These are phyloP conservation scores for Tenthredo livida DNA, from an alignment of 2,888 invertebrate species.

Conservation along the genomic window DNA sequence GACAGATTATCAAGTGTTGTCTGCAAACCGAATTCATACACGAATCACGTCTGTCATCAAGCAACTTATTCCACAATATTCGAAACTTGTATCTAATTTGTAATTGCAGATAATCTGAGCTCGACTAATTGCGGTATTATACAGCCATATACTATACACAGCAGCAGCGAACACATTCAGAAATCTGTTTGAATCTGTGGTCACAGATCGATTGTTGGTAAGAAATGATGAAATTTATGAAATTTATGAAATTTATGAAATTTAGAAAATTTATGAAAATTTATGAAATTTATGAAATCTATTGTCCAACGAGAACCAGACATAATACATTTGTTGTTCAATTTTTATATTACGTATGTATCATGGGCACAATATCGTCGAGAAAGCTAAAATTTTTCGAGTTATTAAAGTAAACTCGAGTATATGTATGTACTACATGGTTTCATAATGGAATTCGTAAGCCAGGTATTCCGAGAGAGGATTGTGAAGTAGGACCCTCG, in stretches of 20 bases:
- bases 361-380: not conserved
- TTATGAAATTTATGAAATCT: too few species aligned
- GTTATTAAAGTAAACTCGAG: not conserved
- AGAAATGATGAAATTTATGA: not conserved
- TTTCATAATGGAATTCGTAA: constrained; percentile 19
- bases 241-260: not conserved
- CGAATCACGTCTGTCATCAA: not conserved
- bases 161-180: not conserved
- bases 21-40: not conserved
- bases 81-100: not conserved
- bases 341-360: not conserved
- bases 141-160: not conserved
- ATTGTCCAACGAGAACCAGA: not conserved
- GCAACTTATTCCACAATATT: not conserved
- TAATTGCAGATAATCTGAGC: too few species aligned
- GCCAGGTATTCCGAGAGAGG: constrained; percentile 24
- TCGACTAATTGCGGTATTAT: not conserved
- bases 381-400: not conserved
- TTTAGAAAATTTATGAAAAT: not conserved
- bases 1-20: not conserved
- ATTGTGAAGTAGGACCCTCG: constrained; percentile 22
- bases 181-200: not conserved
- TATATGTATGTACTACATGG: not conserved
- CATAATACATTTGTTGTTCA: too few species aligned
- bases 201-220: not conserved